Conservation (phyloP, 2,797 vertebrate species). For the Rhinichthys osculus region DNA sequence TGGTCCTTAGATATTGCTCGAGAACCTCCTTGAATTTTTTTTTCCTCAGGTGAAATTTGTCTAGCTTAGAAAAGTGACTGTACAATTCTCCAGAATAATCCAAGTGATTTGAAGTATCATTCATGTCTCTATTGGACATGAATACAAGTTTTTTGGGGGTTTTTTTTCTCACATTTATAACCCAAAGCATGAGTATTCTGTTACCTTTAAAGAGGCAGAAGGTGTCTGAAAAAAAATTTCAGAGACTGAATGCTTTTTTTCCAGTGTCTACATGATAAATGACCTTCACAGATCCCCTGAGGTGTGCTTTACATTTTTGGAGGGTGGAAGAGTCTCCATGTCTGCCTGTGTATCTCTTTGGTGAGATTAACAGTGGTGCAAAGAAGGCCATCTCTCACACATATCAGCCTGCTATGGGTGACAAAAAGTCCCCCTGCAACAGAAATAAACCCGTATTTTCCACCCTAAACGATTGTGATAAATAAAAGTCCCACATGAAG, state of each 20-base stretch:
- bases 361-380: conserved; percentile 24
- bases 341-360: background rate
- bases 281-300: conserved; percentile 17
- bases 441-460: conserved; percentile 10
- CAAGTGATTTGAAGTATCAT: background rate
- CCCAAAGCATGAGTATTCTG: background rate
- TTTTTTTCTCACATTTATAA: background rate
- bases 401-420: conserved; percentile 20
- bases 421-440: background rate
- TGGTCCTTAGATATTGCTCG: background rate
- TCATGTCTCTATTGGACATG: background rate
- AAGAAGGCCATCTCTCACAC: conserved; percentile 33
- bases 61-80: background rate
- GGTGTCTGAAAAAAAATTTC: background rate
- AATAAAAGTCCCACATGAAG: conserved; percentile 21
- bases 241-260: conserved; percentile 13
- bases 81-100: background rate
- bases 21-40: background rate
- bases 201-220: background rate
- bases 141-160: background rate
- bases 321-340: background rate
- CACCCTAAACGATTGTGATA: background rate
- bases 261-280: background rate
- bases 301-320: conserved; percentile 35
- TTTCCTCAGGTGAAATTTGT: background rate